phyloP scores from a whole-genome alignment of 1,140 invertebrate genomes.

The Dinothrombium tinctorium region DNA sequence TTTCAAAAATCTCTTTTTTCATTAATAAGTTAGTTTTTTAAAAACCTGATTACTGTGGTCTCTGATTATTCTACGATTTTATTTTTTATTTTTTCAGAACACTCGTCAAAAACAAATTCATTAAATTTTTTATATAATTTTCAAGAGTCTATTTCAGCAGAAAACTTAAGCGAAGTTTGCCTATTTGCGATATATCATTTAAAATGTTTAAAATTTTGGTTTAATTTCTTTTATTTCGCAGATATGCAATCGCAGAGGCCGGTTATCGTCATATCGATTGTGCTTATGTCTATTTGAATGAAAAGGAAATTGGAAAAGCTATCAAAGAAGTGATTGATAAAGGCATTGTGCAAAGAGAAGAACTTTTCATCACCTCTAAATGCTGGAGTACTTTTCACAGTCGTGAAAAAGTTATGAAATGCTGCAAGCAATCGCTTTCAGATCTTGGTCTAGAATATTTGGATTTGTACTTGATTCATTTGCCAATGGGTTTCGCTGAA shows the following conservation, averaged over 20 bases:
- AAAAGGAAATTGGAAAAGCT: conserved; percentile 6
- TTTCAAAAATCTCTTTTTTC: too few relatives aligned
- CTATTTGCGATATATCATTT: too few relatives aligned
- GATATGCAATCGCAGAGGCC: conserved; percentile 16
- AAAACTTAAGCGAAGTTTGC: too few relatives aligned
- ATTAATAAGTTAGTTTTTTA: too few relatives aligned
- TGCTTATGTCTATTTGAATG: conserved; percentile 1
- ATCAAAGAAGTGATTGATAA: background rate
- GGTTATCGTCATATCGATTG: conserved; percentile 8
- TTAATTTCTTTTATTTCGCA: too few relatives aligned
- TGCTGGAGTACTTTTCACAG: conserved; percentile 38
- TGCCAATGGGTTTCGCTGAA: conserved; percentile 12
- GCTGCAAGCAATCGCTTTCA: conserved; percentile 35
- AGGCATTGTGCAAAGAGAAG: conserved; percentile 38
- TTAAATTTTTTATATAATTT: too few relatives aligned
- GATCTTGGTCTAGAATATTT: conserved; percentile 22
- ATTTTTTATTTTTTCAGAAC: too few relatives aligned
- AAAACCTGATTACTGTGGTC: too few relatives aligned
- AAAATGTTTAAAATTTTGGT: too few relatives aligned
- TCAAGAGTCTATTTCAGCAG: too few relatives aligned
- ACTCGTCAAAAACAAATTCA: too few relatives aligned
- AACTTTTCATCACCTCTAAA: conserved; percentile 43
- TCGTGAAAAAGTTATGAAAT: conserved; percentile 30
- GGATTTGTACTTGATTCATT: conserved; percentile 18
- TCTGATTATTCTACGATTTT: too few relatives aligned